Percentiles rank a stretch among this genome's conserved stretches.
Conservation (phyloP, 2,888 invertebrate genomes). For the Eupithecia tripunctaria region DNA sequence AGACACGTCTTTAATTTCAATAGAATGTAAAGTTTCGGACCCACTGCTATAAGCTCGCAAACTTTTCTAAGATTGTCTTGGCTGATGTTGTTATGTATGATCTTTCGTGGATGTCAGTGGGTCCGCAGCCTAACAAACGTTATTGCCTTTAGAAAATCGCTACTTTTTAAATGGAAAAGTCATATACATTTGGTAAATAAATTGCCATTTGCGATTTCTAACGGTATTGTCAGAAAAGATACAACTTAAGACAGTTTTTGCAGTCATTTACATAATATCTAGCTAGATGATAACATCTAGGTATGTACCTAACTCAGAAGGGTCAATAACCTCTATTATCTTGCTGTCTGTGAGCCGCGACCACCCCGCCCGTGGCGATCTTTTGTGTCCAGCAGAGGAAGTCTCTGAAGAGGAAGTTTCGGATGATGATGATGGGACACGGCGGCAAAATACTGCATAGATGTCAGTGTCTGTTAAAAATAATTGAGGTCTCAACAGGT, state of each 20-base stretch:
- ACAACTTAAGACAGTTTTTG: background rate
- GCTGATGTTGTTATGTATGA: background rate
- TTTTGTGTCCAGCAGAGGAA: background rate
- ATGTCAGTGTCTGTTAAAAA: slow-evolving; percentile 49
- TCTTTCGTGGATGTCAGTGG: background rate
- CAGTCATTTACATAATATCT: background rate
- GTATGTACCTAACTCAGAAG: background rate
- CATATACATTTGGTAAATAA: background rate
- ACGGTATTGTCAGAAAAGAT: background rate
- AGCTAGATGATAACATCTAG: background rate
- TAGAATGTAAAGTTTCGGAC: slow-evolving; percentile 3
- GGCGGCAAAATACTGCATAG: background rate
- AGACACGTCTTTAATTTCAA: background rate
- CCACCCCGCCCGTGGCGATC: background rate
- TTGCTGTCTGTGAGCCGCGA: background rate
- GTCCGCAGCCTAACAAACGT: background rate
- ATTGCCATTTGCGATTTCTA: background rate
- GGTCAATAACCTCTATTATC: background rate
- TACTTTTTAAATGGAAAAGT: background rate
- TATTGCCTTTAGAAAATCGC: background rate
- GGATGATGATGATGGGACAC: background rate
- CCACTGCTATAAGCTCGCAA: background rate
- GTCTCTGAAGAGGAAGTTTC: no score
- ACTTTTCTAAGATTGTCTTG: background rate
- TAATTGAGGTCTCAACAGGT: slow-evolving; percentile 70